phyloP scores from a whole-genome alignment of 2,113 vertebrate species.

The Chlamydotis undulata region DNA sequence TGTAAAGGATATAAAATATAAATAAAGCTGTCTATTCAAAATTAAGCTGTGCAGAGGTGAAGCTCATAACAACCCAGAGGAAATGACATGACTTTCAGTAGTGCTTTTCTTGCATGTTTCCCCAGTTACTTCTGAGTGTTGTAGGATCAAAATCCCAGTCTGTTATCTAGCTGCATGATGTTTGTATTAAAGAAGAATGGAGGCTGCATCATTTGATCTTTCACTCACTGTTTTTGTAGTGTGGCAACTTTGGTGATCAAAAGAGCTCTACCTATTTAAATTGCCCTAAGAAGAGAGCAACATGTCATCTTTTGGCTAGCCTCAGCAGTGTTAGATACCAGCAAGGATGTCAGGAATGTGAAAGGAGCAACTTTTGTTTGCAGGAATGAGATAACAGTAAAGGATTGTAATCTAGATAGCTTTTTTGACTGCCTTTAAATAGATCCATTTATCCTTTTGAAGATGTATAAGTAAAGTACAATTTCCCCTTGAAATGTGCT shows the following conservation, averaged over 20 bases:
- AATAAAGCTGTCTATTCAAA: neutral
- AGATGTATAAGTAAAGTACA: neutral
- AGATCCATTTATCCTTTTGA: conserved; percentile 3
- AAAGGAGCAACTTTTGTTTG: neutral
- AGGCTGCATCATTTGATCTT: neutral
- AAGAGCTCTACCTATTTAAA: neutral
- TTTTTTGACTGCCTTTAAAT: neutral
- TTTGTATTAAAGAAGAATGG: neutral
- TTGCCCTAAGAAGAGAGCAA: neutral
- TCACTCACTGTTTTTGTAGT: neutral
- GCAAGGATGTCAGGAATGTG: neutral
- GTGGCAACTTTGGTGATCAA: neutral
- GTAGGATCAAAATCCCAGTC: neutral
- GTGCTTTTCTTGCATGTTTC: neutral
- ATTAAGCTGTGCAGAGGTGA: neutral
- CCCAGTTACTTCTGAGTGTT: neutral
- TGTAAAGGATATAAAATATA: neutral
- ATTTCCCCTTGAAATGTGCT: conserved; percentile 45
- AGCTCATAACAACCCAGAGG: neutral
- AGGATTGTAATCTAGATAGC: neutral
- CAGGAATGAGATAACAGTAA: neutral
- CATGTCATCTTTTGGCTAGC: neutral
- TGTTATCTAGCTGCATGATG: neutral
- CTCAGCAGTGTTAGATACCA: neutral
- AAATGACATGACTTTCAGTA: neutral